Base-by-base conservation (phyloP, 53 echinoderm and acorn worm genomes). In the Hippasteria phrygiana region DNA sequence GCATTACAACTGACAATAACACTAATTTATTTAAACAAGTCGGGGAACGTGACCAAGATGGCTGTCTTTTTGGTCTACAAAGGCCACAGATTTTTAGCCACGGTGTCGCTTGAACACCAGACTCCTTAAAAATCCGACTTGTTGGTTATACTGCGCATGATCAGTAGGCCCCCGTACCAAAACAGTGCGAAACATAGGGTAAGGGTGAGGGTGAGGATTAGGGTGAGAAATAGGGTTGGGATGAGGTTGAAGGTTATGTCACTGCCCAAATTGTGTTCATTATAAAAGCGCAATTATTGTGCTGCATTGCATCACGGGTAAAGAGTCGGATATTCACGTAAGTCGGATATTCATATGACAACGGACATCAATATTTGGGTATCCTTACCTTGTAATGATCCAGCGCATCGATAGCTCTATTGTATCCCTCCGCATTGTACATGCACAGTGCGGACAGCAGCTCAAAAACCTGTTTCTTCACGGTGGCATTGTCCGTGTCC, bases 401-500 rank as follows among this genome's bases (percentile, higher is more conserved):
- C 42, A 98, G 37, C 20, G 95, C 92, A 74, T 98, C 98, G 54
- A 96, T 90, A 14, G 98, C 94, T 32, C 98, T 93, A n/a, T 73
- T 53, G 47, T 94, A 94, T 33, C 98, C 98, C 31, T 98, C 94
- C 17, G 87, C 69, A 14, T 94, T 96, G 88, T 96, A 94, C 80
- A 96, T 83, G 54, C 98, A 98, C 62, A 98, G 62, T 14, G 98
- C 98, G 0, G 98, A 98, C 27, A 98, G 79, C 24, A 98, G 88
- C 87, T 98, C 95, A 64, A 94, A 98, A 14, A 98, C 98, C 41
- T 94, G 98, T 43, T 94, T 93, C 89, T 97, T 97, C 22, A 97
- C 98, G 4, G 87, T 90, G 6, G 89, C 98, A 94, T 95, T 92
- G 43, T 91, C 91, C 29, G 98, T 91, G 75, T 94, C 94, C 77